Conservation (phyloP, 2,113 vertebrate genomes). For the Hippocampus zosterae region DNA sequence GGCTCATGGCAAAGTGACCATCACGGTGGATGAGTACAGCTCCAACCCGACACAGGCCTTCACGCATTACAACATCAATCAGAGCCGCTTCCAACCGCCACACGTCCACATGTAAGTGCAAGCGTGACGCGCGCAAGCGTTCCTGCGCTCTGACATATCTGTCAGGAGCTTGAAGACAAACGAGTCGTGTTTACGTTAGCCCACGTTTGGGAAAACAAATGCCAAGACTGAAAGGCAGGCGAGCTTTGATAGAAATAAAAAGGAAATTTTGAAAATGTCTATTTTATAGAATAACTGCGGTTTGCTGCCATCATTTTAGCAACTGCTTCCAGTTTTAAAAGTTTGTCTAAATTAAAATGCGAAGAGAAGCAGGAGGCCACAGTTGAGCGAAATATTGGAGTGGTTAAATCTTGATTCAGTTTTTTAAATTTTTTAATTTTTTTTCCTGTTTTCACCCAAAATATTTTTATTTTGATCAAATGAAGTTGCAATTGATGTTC, state of each 20-base stretch:
- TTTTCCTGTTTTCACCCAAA: neutral
- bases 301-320: neutral
- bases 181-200: neutral
- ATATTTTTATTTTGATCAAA: neutral
- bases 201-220: neutral
- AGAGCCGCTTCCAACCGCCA: constrained; percentile 98
- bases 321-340: neutral
- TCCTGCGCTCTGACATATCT: neutral
- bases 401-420: neutral
- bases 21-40: constrained; percentile 97
- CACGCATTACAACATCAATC: constrained; percentile 98
- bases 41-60: constrained; percentile 98
- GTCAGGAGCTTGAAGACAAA: neutral
- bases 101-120: constrained; percentile 94
- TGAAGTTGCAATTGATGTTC: neutral
- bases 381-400: neutral
- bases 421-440: neutral
- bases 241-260: neutral
- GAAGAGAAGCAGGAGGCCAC: neutral
- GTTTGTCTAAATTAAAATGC: neutral
- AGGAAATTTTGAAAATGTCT: too few relatives aligned
- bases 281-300: neutral
- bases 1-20: constrained; percentile 97
- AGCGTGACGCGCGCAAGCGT: neutral
- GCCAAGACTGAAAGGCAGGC: neutral